Conservation (phyloP, 1,140 invertebrate genomes). For the Ceratina japonica region DNA sequence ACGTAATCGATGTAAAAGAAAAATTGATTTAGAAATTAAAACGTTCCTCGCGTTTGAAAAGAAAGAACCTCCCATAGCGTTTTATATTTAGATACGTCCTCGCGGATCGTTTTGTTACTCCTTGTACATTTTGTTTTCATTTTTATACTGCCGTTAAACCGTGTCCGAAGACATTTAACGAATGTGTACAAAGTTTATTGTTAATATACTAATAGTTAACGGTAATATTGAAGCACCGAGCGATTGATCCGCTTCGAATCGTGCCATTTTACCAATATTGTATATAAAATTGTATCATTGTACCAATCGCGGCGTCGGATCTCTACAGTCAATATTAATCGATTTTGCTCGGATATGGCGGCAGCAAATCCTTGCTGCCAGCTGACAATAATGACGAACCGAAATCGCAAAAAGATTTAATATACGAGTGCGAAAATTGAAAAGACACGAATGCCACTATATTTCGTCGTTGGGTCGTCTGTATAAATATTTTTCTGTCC, state of each 20-base stretch:
- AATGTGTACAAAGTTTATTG: constrained; percentile 75
- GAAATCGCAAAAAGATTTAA: constrained; percentile 42
- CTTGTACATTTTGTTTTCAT: constrained; percentile 62
- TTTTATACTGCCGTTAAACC: constrained; percentile 69
- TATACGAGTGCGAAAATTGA: not conserved
- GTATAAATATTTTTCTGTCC: not conserved
- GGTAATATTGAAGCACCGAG: constrained; percentile 46
- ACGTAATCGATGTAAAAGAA: not conserved
- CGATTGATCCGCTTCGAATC: constrained; percentile 63
- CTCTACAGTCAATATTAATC: constrained; percentile 59
- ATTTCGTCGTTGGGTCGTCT: constrained; percentile 31
- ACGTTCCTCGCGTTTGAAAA: not conserved
- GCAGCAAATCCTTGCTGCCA: constrained; percentile 57
- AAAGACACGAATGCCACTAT: constrained; percentile 13
- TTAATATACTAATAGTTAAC: constrained; percentile 65
- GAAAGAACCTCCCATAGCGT: constrained; percentile 17
- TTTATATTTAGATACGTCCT: constrained; percentile 40
- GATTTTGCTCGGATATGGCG: constrained; percentile 57
- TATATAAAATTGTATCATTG: constrained; percentile 65
- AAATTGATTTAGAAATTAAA: not conserved
- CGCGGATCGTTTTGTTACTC: constrained; percentile 58
- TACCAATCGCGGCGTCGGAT: constrained; percentile 46
- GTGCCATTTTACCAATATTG: constrained; percentile 70
- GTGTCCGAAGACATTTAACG: constrained; percentile 61
- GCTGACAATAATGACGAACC: constrained; percentile 66